These are phyloP conservation scores for Neodiprion virginianus DNA, from an alignment of 1,140 invertebrate species.

Conservation along the genomic window DNA sequence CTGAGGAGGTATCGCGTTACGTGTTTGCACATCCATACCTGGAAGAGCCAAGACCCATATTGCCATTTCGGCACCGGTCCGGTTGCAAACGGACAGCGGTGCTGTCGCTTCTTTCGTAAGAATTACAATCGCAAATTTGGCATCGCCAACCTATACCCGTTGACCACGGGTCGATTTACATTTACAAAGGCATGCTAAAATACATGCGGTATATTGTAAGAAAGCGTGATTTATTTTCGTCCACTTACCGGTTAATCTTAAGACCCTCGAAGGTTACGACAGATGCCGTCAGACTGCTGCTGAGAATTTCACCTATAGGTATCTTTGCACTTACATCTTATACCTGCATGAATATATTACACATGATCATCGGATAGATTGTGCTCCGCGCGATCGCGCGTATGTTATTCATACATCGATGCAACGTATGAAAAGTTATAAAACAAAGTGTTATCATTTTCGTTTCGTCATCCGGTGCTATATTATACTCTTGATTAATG, in stretches of 20 bases:
- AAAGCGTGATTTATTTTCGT: conserved; percentile 1
- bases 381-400: too few relatives aligned
- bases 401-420: too few relatives aligned
- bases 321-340: too few relatives aligned
- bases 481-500: neutral
- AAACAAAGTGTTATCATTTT: neutral
- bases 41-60: neutral
- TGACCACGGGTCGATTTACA: neutral
- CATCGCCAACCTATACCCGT: neutral
- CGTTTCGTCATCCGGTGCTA: neutral
- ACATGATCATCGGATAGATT: too few relatives aligned
- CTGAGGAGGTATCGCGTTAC: too few relatives aligned
- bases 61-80: neutral
- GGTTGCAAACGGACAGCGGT: neutral
- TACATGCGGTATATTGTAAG: neutral
- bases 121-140: conserved; percentile 4
- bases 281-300: neutral
- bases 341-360: too few relatives aligned
- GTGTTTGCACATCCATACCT: too few relatives aligned
- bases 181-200: conserved; percentile 2
- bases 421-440: neutral
- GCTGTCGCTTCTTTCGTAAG: neutral
- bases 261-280: conserved; percentile 1
- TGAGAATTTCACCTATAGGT: too few relatives aligned
- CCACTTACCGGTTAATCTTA: conserved; percentile 4